Conservation (phyloP, 2,888 invertebrate genomes). For the Rotaria sp. region DNA sequence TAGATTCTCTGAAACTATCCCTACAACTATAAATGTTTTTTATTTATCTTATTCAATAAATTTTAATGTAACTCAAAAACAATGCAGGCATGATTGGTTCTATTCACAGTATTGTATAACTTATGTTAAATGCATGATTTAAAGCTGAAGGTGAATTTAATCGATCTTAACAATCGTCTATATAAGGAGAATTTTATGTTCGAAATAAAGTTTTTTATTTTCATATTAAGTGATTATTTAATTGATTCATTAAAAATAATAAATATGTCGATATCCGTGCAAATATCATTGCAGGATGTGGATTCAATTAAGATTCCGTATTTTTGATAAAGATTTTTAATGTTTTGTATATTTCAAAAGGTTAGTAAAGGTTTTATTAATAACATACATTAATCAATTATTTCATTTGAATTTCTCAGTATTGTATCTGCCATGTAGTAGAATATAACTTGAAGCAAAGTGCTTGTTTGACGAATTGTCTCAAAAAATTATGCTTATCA, state of each 20-base stretch:
- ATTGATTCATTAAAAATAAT: background rate
- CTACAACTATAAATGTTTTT: background rate
- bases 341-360: too few species aligned
- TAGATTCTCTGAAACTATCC: background rate
- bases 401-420: too few species aligned
- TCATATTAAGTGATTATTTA: background rate
- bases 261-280: background rate
- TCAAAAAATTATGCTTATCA: too few species aligned
- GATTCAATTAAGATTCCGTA: background rate
- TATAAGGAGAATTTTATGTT: background rate
- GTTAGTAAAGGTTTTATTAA: too few species aligned
- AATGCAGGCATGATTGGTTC: conserved; percentile 8
- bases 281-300: background rate
- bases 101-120: background rate
- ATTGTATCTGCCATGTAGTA: too few species aligned
- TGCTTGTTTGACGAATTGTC: too few species aligned
- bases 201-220: background rate
- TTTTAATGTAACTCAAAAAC: background rate
- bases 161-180: background rate
- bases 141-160: conserved; percentile 16
- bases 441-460: too few species aligned
- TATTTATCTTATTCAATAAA: background rate
- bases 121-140: background rate
- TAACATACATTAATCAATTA: too few species aligned
- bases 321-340: too few species aligned